Evolutionary conservation across 2,797 vertebrate genomes (phyloP).

Genomic region (Mergus octosetaceus): DNA sequence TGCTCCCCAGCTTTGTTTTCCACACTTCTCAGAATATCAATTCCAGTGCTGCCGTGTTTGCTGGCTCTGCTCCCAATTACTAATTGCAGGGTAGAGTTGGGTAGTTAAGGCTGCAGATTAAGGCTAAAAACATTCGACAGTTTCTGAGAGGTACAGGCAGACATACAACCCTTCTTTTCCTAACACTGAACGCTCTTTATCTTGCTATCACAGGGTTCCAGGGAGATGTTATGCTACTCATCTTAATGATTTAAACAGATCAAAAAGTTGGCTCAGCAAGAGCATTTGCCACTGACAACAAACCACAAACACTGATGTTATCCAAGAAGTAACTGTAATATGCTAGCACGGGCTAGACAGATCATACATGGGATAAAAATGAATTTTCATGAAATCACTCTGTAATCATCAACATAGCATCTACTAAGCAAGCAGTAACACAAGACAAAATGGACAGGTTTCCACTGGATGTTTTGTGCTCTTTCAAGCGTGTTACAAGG

Average conservation of each 20-base stretch:
- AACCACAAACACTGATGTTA: conserved; percentile 35
- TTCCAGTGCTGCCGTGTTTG: background rate
- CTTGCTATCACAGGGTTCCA: background rate
- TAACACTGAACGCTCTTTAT: conserved; percentile 8
- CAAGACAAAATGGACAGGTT: background rate
- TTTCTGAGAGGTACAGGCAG: background rate
- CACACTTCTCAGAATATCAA: background rate
- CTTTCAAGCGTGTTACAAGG: background rate
- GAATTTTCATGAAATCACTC: background rate
- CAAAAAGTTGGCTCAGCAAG: background rate
- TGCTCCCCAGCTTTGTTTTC: background rate
- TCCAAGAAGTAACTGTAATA: background rate
- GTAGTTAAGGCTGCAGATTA: conserved; percentile 56
- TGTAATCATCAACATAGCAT: background rate
- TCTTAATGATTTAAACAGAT: conserved; percentile 33
- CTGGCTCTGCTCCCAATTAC: conserved; percentile 39
- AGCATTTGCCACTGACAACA: background rate
- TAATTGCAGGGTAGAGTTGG: conserved; percentile 49
- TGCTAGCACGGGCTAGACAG: background rate
- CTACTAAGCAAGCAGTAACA: background rate
- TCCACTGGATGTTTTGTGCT: background rate
- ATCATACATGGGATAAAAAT: background rate
- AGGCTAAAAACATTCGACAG: conserved; percentile 53
- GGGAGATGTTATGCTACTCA: conserved; percentile 14
- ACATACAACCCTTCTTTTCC: background rate